phyloP scores from a whole-genome alignment of 37 sponge, comb jelly and placozoan genomes.

The Lycopodina hypogea region DNA sequence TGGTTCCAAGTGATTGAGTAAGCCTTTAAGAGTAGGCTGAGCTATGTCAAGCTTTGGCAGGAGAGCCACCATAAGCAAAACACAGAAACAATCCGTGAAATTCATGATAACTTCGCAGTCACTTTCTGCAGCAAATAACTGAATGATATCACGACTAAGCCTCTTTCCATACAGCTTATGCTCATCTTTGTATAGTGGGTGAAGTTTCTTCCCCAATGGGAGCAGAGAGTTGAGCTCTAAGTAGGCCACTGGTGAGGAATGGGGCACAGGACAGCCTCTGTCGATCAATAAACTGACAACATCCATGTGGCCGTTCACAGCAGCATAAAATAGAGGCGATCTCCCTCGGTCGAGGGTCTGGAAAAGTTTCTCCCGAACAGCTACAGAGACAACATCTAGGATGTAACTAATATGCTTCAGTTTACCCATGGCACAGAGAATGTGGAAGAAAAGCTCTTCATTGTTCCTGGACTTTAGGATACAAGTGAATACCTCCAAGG shows the following conservation, averaged over 20 bases:
- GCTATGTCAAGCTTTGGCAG: no score
- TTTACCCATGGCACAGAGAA: slow-evolving; percentile 13
- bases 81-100: no score
- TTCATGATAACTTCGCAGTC: no score
- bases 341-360: neutral
- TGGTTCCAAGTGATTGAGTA: no score
- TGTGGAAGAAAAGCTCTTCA: neutral
- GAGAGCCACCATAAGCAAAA: no score
- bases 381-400: neutral
- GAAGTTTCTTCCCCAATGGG: no score
- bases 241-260: neutral
- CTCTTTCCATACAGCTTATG: no score
- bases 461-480: no score
- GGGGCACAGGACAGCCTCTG: neutral
- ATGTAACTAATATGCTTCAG: neutral
- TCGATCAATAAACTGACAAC: slow-evolving; percentile 31
- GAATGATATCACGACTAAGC: no score
- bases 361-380: neutral
- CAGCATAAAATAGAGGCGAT: slow-evolving; percentile 55
- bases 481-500: neutral
- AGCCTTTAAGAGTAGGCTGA: no score
- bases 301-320: slow-evolving; percentile 42
- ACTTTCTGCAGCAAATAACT: no score
- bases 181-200: no score
- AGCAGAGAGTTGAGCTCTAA: neutral